Evolutionary conservation across 2,797 vertebrate genomes (phyloP).

Genomic region (Brachyrhaphis roseni): DNA sequence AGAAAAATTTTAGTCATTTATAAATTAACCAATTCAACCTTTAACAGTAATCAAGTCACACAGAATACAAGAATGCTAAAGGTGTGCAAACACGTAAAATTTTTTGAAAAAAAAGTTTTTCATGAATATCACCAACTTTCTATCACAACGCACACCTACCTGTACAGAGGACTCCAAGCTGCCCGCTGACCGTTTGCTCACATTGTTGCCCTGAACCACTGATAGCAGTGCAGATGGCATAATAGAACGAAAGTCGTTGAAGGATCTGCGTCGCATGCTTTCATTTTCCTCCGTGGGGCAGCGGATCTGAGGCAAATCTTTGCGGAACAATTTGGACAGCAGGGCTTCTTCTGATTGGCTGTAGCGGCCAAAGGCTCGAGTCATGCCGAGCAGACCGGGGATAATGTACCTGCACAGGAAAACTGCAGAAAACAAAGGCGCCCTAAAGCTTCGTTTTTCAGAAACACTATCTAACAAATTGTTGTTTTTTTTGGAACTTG

Average conservation of each 20-base stretch:
- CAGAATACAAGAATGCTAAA: not conserved
- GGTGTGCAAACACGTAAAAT: not conserved
- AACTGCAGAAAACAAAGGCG: slow-evolving; percentile 74
- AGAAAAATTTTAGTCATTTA: not conserved
- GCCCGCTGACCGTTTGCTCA: slow-evolving; percentile 69
- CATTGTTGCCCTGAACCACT: slow-evolving; percentile 88
- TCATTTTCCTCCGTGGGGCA: slow-evolving; percentile 87
- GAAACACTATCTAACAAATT: not conserved
- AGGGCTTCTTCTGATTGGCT: slow-evolving; percentile 91
- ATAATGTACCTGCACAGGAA: slow-evolving; percentile 91
- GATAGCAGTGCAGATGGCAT: slow-evolving; percentile 91
- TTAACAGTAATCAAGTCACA: not conserved
- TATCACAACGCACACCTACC: slow-evolving; percentile 43
- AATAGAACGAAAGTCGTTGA: slow-evolving; percentile 97
- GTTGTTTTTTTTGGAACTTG: not conserved
- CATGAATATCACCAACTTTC: not conserved
- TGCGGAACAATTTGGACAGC: slow-evolving; percentile 93
- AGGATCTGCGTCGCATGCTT: slow-evolving; percentile 90
- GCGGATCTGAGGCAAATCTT: slow-evolving; percentile 80
- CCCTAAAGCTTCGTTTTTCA: not conserved
- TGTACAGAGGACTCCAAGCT: slow-evolving; percentile 63
- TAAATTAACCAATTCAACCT: not conserved
- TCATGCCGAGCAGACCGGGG: slow-evolving; percentile 91
- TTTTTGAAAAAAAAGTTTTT: slow-evolving; percentile 8
- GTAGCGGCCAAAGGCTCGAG: slow-evolving; percentile 93